Conservation (phyloP, 2,888 invertebrate species). For the Plagiodera versicolora region DNA sequence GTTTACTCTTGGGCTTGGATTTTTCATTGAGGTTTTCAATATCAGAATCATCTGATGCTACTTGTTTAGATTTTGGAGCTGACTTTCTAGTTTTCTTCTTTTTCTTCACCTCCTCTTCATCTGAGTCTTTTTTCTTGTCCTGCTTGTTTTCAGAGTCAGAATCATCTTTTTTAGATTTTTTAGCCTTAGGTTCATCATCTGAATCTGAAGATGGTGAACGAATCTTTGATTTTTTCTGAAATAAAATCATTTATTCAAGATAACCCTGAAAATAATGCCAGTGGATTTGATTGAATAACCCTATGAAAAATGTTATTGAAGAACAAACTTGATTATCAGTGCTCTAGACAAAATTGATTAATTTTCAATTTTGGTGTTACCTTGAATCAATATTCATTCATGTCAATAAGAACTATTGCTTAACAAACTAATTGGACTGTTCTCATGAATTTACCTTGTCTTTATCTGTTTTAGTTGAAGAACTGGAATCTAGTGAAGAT, state of each 20-base stretch:
- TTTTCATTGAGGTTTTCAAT: conserved; percentile 27
- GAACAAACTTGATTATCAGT: too few species aligned
- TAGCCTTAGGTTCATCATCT: conserved; percentile 35
- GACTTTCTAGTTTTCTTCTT: conserved; percentile 42
- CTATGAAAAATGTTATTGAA: too few species aligned
- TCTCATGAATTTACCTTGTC: too few species aligned
- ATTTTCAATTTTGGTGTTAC: too few species aligned
- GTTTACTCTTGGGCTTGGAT: conserved; percentile 44
- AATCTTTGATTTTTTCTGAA: conserved; percentile 19
- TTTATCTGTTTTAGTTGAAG: conserved; percentile 28
- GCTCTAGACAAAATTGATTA: too few species aligned
- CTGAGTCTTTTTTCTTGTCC: conserved; percentile 48
- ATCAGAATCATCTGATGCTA: conserved; percentile 48
- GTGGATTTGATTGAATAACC: too few species aligned
- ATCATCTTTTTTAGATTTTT: conserved; percentile 29
- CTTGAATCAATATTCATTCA: too few species aligned
- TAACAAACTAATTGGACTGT: too few species aligned
- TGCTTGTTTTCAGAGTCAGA: conserved; percentile 40
- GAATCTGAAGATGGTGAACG: conserved; percentile 30
- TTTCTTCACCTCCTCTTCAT: conserved; percentile 43
- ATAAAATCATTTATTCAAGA: background rate
- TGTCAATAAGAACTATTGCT: too few species aligned
- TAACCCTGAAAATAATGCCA: background rate
- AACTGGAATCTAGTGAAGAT: conserved; percentile 41
- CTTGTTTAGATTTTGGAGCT: conserved; percentile 23